These are phyloP conservation scores for Galaxea fascicularis DNA, from an alignment of 92 coral and sea anemone genomes.

Conservation along the genomic window DNA sequence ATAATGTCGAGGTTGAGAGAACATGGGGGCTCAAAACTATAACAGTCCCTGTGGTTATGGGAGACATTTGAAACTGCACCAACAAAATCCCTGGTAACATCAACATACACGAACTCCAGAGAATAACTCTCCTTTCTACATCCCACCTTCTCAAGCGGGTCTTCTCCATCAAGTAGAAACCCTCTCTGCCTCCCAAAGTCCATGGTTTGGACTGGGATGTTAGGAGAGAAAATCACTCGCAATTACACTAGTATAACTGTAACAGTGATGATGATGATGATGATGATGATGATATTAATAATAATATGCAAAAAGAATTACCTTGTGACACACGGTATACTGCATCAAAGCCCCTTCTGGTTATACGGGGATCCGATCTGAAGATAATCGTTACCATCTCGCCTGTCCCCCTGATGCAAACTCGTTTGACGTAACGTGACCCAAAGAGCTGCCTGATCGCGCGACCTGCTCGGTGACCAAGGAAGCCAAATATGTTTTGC, in stretches of 20 bases:
- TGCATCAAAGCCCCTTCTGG: constrained; percentile 68
- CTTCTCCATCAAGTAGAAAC: constrained; percentile 13
- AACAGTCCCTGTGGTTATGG: neutral
- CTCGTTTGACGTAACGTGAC: constrained; percentile 19
- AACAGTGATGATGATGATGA: neutral
- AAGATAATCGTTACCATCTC: constrained; percentile 43
- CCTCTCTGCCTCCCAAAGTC: constrained; percentile 4
- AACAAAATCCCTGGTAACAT: constrained; percentile 14
- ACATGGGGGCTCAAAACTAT: constrained; percentile 2
- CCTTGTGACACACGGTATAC: constrained; percentile 30
- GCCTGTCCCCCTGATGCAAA: constrained; percentile 37
- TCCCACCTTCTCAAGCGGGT: constrained; percentile 11
- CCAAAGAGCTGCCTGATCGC: constrained; percentile 14
- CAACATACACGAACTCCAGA: constrained; percentile 12
- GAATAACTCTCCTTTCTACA: too few species aligned
- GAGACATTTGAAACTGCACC: constrained; percentile 12
- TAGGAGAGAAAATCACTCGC: constrained; percentile 14
- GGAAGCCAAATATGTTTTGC: constrained; percentile 20
- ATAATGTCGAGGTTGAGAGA: constrained; percentile 18
- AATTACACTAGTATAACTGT: neutral
- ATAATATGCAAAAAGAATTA: neutral
- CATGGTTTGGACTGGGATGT: constrained; percentile 10
- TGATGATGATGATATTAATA: neutral
- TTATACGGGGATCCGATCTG: constrained; percentile 57
- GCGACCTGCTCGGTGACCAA: constrained; percentile 37